Conservation (phyloP, 2,797 vertebrate genomes). For the Anisognathus igniventris region DNA sequence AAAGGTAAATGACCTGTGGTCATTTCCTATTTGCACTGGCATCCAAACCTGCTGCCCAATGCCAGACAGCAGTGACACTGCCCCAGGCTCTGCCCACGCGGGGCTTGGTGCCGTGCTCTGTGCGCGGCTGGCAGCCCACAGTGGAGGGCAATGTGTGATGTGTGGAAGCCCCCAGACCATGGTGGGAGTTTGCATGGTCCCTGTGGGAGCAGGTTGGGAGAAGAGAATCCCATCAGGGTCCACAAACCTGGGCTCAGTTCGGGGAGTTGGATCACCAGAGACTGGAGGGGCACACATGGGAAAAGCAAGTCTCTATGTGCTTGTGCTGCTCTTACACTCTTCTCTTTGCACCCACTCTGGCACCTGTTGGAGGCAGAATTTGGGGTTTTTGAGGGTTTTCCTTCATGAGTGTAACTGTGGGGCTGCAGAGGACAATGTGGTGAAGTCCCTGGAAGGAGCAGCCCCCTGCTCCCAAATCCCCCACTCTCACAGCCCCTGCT, state of each 20-base stretch:
- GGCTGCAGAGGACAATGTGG: background rate
- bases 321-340: background rate
- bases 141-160: background rate
- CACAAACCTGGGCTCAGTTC: background rate
- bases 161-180: background rate
- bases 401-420: rapidly evolving
- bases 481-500: background rate
- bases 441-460: background rate
- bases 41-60: background rate
- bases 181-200: rapidly evolving
- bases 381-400: background rate
- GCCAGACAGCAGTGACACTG: background rate
- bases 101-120: rapidly evolving
- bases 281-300: background rate
- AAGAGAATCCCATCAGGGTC: background rate
- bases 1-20: background rate
- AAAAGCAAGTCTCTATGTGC: rapidly evolving
- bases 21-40: background rate
- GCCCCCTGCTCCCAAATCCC: background rate
- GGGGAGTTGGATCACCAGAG: rapidly evolving
- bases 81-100: rapidly evolving
- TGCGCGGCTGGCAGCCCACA: rapidly evolving
- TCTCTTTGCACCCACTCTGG: background rate
- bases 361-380: background rate
- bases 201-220: background rate